These are phyloP conservation scores for Pangasianodon hypophthalmus DNA, from an alignment of 2,113 vertebrate genomes.

Conservation along the genomic window DNA sequence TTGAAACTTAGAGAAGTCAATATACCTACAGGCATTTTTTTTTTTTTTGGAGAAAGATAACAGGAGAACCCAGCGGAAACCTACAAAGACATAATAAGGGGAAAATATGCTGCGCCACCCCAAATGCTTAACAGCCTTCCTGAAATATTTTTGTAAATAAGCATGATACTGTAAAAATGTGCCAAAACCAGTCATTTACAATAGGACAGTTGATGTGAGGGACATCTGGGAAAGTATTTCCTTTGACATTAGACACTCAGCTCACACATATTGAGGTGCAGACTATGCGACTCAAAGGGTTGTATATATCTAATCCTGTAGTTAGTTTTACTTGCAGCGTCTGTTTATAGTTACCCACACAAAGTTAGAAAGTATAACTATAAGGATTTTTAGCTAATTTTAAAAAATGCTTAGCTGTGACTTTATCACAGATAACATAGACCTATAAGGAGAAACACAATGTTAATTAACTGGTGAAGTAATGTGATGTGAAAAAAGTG, in stretches of 20 bases:
- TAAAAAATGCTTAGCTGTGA: not conserved
- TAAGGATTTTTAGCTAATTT: not conserved
- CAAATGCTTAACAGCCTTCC: not conserved
- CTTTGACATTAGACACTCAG: not conserved
- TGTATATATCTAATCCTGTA: not conserved
- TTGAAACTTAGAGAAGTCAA: too few relatives aligned
- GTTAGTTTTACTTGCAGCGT: not conserved
- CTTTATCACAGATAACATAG: not conserved
- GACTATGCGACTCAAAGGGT: not conserved
- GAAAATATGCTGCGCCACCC: not conserved
- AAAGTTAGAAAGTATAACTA: not conserved
- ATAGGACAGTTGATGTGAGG: not conserved
- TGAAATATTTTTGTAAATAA: not conserved
- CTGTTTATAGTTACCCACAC: not conserved
- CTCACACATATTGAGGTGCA: not conserved
- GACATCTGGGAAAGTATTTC: not conserved
- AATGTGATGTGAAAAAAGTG: not conserved
- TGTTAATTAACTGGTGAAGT: not conserved
- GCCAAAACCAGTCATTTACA: not conserved
- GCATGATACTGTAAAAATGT: not conserved
- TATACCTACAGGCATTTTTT: not conserved
- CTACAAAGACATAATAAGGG: not conserved
- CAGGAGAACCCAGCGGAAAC: not conserved
- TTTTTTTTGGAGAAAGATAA: not conserved
- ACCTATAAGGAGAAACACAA: not conserved